Base-by-base conservation (phyloP, 2,113 vertebrate species). In the Chaetops frenatus region DNA sequence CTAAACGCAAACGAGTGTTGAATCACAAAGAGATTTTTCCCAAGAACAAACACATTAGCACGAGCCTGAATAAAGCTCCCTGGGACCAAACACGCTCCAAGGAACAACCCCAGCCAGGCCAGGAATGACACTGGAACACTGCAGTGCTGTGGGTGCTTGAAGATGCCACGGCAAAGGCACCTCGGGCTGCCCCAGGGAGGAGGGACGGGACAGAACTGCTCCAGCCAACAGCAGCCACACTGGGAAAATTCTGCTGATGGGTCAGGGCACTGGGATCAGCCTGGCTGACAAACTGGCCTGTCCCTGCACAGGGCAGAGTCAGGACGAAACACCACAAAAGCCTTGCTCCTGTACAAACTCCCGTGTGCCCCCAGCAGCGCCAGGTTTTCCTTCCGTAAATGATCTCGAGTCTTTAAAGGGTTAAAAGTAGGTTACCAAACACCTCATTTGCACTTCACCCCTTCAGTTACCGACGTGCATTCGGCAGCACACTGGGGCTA, bases 301-400 rank as follows among this genome's bases (percentile, higher is more conserved):
- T 5, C 77, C 29, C 11, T 35, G 83, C 82, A 36, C 25, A 9
- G 78, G 40, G 45, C 89, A 70, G 19, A 54, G 53, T 1, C 2
- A 0, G 2, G 25, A 84, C 65, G 72, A 45, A 29, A 3, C 0
- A 1, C 65, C 51, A 15, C 2, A 1, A 1, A 29, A n/a, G 9
- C 0, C 47, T 5, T 2, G 3, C 3, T 18, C 0, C 0, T 8
- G 85, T 10, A 21, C 69, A 42, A n/a, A 31, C 60, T 2, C 2
- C 2, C 0, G 0, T 1, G 51, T 51, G 53, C 54, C 62, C 56
- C 53, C 27, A 23, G 40, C 87, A 76, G 44, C 70, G 69, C 9
- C 2, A 36, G 20, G 3, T 5, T 12, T 24, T 12, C 4, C 45
- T 57, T 11, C 24, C 21, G 21, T 7, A 35, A 61, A 16, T 0